These are phyloP conservation scores for Cotesia glomerata DNA, from an alignment of 1,140 invertebrate species.

Conservation along the genomic window DNA sequence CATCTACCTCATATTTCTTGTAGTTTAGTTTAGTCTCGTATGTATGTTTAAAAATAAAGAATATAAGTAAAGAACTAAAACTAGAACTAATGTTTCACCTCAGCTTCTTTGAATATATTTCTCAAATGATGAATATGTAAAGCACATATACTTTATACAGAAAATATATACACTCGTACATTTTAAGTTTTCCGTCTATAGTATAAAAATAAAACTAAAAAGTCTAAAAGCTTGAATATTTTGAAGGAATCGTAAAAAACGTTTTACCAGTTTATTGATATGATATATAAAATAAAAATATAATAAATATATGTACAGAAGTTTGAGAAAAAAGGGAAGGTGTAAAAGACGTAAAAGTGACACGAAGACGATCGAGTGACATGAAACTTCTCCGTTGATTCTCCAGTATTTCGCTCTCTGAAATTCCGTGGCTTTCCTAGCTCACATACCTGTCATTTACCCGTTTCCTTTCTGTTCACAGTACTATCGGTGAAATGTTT, in stretches of 20 bases:
- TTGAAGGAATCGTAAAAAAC: not conserved
- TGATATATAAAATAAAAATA: not conserved
- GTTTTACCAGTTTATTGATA: not conserved
- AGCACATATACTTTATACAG: too few relatives aligned
- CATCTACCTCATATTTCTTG: too few relatives aligned
- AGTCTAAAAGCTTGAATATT: not conserved
- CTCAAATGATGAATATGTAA: too few relatives aligned
- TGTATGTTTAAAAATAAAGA: too few relatives aligned
- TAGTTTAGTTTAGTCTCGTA: too few relatives aligned
- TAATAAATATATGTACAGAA: not conserved
- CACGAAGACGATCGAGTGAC: slow-evolving; percentile 13
- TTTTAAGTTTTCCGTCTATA: too few relatives aligned
- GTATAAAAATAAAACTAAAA: too few relatives aligned
- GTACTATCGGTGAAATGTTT: not conserved
- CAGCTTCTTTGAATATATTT: too few relatives aligned
- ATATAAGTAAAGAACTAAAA: too few relatives aligned
- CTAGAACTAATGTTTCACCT: too few relatives aligned
- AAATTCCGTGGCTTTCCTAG: slow-evolving; percentile 8
- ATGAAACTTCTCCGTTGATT: slow-evolving; percentile 5
- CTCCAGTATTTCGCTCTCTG: not conserved
- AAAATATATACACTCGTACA: too few relatives aligned
- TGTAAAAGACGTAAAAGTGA: slow-evolving; percentile 7
- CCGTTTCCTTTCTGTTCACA: not conserved
- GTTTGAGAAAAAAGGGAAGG: not conserved
- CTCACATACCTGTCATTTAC: slow-evolving; percentile 9